Evolutionary conservation across 1,140 invertebrate genomes (phyloP).

Genomic region (Bombus balteatus): DNA sequence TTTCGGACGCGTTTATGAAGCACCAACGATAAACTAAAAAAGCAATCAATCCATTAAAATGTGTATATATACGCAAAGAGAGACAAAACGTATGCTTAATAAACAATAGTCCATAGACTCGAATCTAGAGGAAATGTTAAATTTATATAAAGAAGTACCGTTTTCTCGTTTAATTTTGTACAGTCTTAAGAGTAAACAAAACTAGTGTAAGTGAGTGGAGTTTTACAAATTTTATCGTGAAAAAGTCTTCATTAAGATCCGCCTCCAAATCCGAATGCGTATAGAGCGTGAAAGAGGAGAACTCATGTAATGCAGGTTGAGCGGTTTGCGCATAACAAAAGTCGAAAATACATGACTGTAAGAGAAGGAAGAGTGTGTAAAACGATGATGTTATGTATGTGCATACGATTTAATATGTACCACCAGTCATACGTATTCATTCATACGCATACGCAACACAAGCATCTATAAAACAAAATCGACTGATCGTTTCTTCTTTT

Average conservation of each 20-base stretch:
- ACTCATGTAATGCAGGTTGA: neutral
- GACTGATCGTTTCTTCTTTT: conserved; percentile 64
- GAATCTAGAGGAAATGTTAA: conserved; percentile 14
- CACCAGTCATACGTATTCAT: conserved; percentile 65
- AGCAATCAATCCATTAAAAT: conserved; percentile 26
- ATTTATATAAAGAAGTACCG: conserved; percentile 30
- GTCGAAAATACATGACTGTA: neutral
- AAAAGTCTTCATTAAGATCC: conserved; percentile 2
- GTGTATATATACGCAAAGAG: conserved; percentile 27
- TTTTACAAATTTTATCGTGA: conserved; percentile 34
- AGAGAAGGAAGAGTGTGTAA: conserved; percentile 18
- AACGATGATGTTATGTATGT: conserved; percentile 33
- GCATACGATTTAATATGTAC: conserved; percentile 56
- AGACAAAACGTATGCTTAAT: conserved; percentile 29
- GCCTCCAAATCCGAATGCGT: neutral
- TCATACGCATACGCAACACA: conserved; percentile 36
- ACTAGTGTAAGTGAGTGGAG: conserved; percentile 11
- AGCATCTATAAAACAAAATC: conserved; percentile 46
- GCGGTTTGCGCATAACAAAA: neutral
- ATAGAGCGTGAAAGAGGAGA: neutral
- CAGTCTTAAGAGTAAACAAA: neutral
- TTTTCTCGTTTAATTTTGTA: conserved; percentile 36
- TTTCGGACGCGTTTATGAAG: conserved; percentile 39
- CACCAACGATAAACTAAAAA: conserved; percentile 21
- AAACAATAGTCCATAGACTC: conserved; percentile 23